Conservation (phyloP, 2,797 vertebrate species). For the Stomatorhinus walkeri region DNA sequence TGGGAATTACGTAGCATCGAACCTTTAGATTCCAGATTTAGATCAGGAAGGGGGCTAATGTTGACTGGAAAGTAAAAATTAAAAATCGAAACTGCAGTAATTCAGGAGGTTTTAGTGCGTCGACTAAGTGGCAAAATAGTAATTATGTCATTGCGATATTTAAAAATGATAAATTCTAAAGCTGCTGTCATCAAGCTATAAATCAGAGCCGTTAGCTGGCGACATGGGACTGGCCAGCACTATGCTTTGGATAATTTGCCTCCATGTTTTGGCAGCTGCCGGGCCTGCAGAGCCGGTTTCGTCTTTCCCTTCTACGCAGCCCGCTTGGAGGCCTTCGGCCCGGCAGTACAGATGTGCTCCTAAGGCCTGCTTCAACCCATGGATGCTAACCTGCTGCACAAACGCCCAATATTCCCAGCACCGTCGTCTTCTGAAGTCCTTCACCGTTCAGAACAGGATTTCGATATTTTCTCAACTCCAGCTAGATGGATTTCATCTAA, state of each 20-base stretch:
- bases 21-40: background rate
- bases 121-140: background rate
- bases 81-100: background rate
- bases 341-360: background rate
- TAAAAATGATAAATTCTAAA: background rate
- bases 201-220: background rate
- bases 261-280: background rate
- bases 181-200: background rate
- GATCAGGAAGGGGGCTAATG: background rate
- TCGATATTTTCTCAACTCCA: background rate
- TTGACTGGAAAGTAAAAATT: background rate
- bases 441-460: background rate
- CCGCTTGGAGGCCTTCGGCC: background rate
- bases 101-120: background rate
- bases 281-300: background rate
- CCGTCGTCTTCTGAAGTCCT: background rate
- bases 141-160: background rate
- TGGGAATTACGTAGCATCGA: background rate
- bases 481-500: background rate
- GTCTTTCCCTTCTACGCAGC: background rate
- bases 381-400: background rate
- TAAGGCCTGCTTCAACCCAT: background rate
- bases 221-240: background rate
- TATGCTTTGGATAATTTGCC: background rate
- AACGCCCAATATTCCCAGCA: background rate